These are phyloP conservation scores for Labeo rohita DNA, from an alignment of 2,113 vertebrate species.

Conservation along the genomic window DNA sequence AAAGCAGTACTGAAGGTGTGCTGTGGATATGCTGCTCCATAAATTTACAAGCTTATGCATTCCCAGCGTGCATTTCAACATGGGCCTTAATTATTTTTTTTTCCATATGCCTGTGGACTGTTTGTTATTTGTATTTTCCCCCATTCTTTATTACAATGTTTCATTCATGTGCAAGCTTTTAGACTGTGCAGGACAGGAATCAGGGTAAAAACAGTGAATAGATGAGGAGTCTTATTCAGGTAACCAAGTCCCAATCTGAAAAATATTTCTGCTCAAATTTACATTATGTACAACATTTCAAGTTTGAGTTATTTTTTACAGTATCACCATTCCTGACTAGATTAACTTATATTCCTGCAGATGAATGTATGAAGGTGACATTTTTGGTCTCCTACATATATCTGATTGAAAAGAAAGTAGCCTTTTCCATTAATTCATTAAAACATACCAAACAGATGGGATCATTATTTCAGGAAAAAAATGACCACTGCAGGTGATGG, in stretches of 20 bases:
- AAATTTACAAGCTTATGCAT: conserved; percentile 48
- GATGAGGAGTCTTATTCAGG: conserved; percentile 35
- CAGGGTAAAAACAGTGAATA: conserved; percentile 23
- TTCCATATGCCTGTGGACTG: conserved; percentile 46
- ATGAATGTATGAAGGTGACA: conserved; percentile 50
- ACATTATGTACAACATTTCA: neutral
- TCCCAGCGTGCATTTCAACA: conserved; percentile 60
- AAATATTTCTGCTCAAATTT: conserved; percentile 15
- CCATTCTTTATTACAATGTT: neutral
- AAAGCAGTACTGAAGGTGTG: conserved; percentile 55
- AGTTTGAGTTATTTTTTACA: neutral
- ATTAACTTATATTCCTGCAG: conserved; percentile 23
- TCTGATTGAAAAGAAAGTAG: conserved; percentile 1
- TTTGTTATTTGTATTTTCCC: neutral
- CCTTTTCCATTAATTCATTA: neutral
- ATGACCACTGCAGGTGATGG: conserved; percentile 21
- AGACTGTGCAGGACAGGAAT: conserved; percentile 16
- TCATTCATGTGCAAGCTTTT: neutral
- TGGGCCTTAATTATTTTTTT: conserved; percentile 70
- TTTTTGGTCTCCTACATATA: conserved; percentile 24
- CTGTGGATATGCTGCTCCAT: conserved; percentile 46
- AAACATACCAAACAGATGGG: neutral
- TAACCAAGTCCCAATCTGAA: neutral
- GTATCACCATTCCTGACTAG: neutral
- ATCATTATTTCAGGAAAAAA: conserved; percentile 45